These are phyloP conservation scores for Pterophyllum scalare DNA, from an alignment of 2,113 vertebrate species.

Conservation along the genomic window DNA sequence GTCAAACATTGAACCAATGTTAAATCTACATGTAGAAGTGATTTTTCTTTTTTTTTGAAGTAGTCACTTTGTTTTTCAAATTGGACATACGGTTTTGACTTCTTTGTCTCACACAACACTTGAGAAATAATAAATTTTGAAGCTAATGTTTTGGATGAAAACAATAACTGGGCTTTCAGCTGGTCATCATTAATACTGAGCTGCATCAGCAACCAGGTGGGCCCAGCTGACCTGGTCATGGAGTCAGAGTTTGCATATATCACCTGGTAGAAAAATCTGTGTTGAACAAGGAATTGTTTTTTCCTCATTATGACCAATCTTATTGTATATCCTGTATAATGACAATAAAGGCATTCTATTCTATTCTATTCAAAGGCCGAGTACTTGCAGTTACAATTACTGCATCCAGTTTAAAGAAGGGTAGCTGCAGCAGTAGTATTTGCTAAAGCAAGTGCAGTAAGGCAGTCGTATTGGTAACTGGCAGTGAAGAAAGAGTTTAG, in stretches of 20 bases:
- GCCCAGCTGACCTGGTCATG: not conserved
- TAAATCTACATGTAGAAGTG: not conserved
- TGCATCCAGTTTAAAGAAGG: too few relatives aligned
- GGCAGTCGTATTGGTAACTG: too few relatives aligned
- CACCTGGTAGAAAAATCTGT: not conserved
- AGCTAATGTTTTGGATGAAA: not conserved
- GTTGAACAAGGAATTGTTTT: not conserved
- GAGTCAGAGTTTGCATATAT: not conserved
- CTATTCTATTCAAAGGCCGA: too few relatives aligned
- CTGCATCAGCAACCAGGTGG: not conserved
- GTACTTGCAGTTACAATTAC: not conserved
- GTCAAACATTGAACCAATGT: not conserved
- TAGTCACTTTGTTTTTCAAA: not conserved
- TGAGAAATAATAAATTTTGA: not conserved
- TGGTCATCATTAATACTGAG: constrained; percentile 1
- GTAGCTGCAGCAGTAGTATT: too few relatives aligned
- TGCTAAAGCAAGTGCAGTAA: too few relatives aligned
- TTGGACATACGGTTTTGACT: not conserved
- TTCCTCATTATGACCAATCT: not conserved
- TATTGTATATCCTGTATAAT: too few relatives aligned
- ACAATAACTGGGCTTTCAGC: not conserved
- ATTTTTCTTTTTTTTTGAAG: not conserved
- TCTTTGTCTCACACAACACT: not conserved
- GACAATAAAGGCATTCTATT: too few relatives aligned
- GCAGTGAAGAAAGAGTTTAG: too few relatives aligned